phyloP scores from a whole-genome alignment of 2,113 vertebrate genomes.

The Balaenoptera acutorostrata region DNA sequence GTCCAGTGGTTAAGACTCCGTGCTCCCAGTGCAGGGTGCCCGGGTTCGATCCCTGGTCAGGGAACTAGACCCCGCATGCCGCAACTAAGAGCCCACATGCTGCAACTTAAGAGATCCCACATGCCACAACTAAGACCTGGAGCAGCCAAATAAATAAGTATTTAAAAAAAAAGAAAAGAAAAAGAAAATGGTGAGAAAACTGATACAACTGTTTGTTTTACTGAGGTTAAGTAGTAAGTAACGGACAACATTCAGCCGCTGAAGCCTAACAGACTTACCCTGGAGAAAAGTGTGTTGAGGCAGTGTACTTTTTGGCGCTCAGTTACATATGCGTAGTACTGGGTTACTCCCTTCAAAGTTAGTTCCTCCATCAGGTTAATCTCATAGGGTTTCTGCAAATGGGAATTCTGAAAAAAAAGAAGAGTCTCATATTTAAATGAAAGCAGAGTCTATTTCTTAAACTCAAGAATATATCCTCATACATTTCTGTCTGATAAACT shows the following conservation, averaged over 20 bases:
- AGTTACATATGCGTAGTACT: constrained; percentile 99
- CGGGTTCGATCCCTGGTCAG: too few species aligned
- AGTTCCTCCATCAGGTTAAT: constrained; percentile 99
- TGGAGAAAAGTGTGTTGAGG: constrained; percentile 98
- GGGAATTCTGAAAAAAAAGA: constrained; percentile 85
- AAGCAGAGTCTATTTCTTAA: not conserved
- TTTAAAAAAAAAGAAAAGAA: too few species aligned
- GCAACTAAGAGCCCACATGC: too few species aligned
- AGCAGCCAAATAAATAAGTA: too few species aligned
- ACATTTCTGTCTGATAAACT: not conserved
- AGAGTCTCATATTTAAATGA: not conserved
- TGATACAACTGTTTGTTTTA: not conserved
- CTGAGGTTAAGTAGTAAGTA: not conserved
- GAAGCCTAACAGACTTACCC: constrained; percentile 82
- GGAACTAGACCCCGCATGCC: too few species aligned
- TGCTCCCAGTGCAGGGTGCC: too few species aligned
- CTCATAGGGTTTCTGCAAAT: constrained; percentile 98
- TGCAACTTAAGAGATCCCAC: too few species aligned
- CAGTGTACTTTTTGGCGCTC: constrained; percentile 99
- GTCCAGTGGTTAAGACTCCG: too few species aligned
- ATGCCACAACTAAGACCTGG: too few species aligned
- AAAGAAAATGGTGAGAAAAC: not conserved
- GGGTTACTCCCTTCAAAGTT: constrained; percentile 98
- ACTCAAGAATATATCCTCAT: not conserved
- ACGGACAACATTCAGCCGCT: not conserved